A percentile compares a stretch with the other conserved stretches of the same genome.
Conservation (phyloP, 1,140 invertebrate genomes). For the Diorhabda carinulata region DNA sequence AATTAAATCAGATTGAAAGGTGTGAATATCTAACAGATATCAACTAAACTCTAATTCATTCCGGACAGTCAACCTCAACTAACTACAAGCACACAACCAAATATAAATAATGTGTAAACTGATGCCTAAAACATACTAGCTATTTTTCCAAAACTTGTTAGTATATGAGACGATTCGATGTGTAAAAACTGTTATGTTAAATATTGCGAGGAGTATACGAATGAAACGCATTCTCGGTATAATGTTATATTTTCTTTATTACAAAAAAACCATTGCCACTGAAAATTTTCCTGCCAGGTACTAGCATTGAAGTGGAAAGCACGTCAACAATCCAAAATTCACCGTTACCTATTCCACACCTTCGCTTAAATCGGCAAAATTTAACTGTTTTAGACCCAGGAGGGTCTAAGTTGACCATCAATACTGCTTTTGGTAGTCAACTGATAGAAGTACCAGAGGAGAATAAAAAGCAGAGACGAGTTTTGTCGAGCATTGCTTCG, state of each 20-base stretch:
- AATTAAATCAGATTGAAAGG: too few relatives aligned
- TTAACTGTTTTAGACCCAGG: constrained; percentile 42
- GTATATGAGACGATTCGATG: too few relatives aligned
- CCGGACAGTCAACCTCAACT: too few relatives aligned
- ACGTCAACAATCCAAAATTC: constrained; percentile 45
- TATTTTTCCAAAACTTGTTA: not conserved
- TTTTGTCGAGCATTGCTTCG: constrained; percentile 54
- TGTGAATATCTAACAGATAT: too few relatives aligned
- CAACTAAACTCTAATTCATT: too few relatives aligned
- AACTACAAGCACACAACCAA: too few relatives aligned
- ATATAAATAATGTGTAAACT: not conserved
- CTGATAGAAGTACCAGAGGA: constrained; percentile 45
- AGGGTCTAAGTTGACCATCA: constrained; percentile 51
- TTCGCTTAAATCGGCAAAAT: constrained; percentile 36
- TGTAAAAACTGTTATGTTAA: too few relatives aligned
- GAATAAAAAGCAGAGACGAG: constrained; percentile 45
- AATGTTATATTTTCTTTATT: too few relatives aligned
- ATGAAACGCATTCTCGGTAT: too few relatives aligned
- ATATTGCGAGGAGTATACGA: too few relatives aligned
- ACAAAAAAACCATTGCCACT: constrained; percentile 19
- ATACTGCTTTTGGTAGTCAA: constrained; percentile 49
- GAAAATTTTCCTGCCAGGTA: constrained; percentile 36
- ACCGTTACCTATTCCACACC: constrained; percentile 34
- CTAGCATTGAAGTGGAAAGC: constrained; percentile 45
- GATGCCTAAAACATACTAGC: not conserved